Conservation (phyloP, 2,113 vertebrate species). For the Leptodactylus fuscus region DNA sequence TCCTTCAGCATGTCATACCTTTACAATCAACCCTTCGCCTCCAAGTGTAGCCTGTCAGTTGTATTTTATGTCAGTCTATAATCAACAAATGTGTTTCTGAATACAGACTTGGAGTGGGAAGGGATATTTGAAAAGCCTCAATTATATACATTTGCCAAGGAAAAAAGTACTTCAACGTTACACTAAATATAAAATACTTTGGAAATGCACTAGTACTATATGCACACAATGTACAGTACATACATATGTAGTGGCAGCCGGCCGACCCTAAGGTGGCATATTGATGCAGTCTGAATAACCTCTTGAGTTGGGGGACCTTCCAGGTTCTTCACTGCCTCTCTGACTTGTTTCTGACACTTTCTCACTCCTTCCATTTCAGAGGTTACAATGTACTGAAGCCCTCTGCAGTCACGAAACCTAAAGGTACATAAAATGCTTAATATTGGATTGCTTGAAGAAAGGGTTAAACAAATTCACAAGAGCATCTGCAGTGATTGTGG, state of each 20-base stretch:
- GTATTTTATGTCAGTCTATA: background rate
- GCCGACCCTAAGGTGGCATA: constrained; percentile 90
- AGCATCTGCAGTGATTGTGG: too few species aligned
- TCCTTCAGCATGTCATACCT: background rate
- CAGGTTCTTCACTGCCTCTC: constrained; percentile 89
- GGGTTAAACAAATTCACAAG: background rate
- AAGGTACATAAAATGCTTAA: constrained; percentile 45
- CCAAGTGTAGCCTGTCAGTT: background rate
- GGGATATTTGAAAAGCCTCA: background rate
- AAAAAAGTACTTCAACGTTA: background rate
- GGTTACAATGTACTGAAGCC: constrained; percentile 90
- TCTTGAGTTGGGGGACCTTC: constrained; percentile 88
- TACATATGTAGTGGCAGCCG: constrained; percentile 96
- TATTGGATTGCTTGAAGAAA: background rate
- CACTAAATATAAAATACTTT: background rate
- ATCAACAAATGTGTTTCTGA: background rate
- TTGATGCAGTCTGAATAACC: constrained; percentile 90
- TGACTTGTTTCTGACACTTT: constrained; percentile 91
- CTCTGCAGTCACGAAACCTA: constrained; percentile 91
- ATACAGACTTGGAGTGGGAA: background rate
- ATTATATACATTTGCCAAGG: background rate
- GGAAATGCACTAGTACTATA: background rate
- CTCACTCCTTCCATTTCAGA: constrained; percentile 89
- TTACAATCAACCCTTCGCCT: background rate
- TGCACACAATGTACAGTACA: constrained; percentile 56